Percentiles rank a stretch among this genome's conserved stretches.
These are phyloP conservation scores for Artibeus lituratus DNA, from an alignment of 2,797 vertebrate species.

Conservation along the genomic window DNA sequence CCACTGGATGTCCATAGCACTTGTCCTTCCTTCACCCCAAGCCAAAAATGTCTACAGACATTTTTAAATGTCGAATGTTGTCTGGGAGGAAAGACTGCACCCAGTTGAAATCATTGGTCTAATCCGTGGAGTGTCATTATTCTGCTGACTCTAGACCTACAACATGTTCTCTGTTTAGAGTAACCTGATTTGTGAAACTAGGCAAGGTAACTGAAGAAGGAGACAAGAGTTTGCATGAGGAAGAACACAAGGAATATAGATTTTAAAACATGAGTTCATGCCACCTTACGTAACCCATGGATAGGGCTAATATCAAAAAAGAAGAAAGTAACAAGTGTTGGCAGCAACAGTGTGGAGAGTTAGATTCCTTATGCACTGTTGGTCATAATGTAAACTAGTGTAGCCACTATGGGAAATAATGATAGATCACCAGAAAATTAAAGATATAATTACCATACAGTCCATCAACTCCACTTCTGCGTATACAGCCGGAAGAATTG, in stretches of 20 bases:
- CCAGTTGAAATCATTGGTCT: not conserved
- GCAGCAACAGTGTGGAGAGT: not conserved
- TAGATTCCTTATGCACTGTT: not conserved
- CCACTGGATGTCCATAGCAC: no score
- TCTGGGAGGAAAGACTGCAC: not conserved
- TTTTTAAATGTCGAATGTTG: not conserved
- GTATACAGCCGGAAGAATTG: not conserved
- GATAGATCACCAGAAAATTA: not conserved
- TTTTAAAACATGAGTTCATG: not conserved
- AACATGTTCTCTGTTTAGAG: not conserved
- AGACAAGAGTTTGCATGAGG: not conserved
- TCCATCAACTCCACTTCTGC: not conserved
- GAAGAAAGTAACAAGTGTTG: not conserved
- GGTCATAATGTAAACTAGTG: not conserved
- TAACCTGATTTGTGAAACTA: conserved; percentile 2
- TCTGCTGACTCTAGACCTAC: not conserved
- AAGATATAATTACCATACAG: not conserved
- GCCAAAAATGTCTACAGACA: not conserved
- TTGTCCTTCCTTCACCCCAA: no score
- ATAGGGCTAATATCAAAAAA: not conserved
- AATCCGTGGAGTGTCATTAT: not conserved
- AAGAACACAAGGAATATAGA: not conserved
- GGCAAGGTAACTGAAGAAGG: not conserved
- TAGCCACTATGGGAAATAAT: not conserved
- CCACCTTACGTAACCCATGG: not conserved